Evolutionary conservation across 2,888 invertebrate species (phyloP).

Genomic region (Cataglyphis albicans): DNA sequence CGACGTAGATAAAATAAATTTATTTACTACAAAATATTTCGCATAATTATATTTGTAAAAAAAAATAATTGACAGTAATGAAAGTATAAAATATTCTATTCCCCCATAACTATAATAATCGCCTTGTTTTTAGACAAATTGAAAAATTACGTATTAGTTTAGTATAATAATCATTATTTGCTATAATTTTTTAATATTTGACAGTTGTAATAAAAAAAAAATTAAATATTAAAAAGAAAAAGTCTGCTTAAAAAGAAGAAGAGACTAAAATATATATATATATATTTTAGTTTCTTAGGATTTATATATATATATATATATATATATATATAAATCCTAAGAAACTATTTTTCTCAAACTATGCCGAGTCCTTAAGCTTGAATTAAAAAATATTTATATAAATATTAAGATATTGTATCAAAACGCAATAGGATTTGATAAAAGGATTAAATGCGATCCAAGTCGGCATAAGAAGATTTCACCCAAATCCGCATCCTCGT

Average conservation of each 20-base stretch:
- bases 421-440: slow-evolving; percentile 57
- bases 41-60: not conserved
- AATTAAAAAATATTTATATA: slow-evolving; percentile 30
- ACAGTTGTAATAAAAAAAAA: not conserved
- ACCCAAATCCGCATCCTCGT: slow-evolving; percentile 62
- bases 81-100: not conserved
- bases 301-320: no score
- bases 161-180: not conserved
- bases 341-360: not conserved
- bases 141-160: not conserved
- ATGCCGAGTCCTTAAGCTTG: not conserved
- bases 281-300: no score
- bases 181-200: not conserved
- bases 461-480: slow-evolving; percentile 50
- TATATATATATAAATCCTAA: not conserved
- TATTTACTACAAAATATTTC: not conserved
- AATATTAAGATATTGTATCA: slow-evolving; percentile 11
- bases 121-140: not conserved
- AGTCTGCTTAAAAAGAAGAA: not conserved
- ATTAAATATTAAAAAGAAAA: not conserved
- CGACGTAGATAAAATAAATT: not conserved
- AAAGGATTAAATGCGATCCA: slow-evolving; percentile 65
- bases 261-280: no score
- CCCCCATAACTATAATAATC: not conserved
- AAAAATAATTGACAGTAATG: not conserved